Evolutionary conservation across 2,888 invertebrate genomes (phyloP), one percentile per base, ranked within the genome.

Genomic region (Tuberolachnus salignus): DNA sequence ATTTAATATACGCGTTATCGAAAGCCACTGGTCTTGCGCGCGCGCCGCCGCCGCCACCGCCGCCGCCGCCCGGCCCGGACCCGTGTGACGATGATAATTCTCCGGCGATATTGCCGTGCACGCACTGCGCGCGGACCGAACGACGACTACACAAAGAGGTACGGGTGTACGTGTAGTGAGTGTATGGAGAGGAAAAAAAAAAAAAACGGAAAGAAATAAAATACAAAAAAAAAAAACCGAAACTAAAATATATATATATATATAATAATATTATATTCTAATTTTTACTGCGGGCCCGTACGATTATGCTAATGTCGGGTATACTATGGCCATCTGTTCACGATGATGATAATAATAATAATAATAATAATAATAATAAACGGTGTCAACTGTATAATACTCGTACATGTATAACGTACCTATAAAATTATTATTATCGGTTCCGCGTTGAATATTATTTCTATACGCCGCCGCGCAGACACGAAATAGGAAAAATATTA

Each of bases 21-120:
- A 78, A 78, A 78, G 78, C 78, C 78, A 78, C 78, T 78, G 78
- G 78, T 78, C 78, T 78, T 69, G 67, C 69, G 67, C 75, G 26
- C 53, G 19, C 57, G 26, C 51, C n/a, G n/a, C n/a, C n/a, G n/a
- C n/a, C n/a, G n/a, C n/a, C n/a, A n/a, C n/a, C n/a, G n/a, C n/a
- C n/a, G n/a, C n/a, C n/a, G n/a, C n/a, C n/a, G n/a, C n/a, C n/a
- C n/a, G n/a, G n/a, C n/a, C n/a, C n/a, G 64, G 63, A 21, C 49
- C 11, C 63, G 63, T 44, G 75, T 49, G n/a, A n/a, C n/a, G 34
- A 34, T 34, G 69, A 69, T 78, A 78, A 78, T 78, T 67, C 78
- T 78, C 67, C 16, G 69, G 46, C 51, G 59, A 57, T 42, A 78
- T 78, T 78, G 49, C 78, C 51, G 34, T 78, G 69, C 78, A 78